Percentiles rank a stretch among this genome's conserved stretches.
Conservation (phyloP, 2,888 invertebrate genomes). For the Erpobdella octoculata region DNA sequence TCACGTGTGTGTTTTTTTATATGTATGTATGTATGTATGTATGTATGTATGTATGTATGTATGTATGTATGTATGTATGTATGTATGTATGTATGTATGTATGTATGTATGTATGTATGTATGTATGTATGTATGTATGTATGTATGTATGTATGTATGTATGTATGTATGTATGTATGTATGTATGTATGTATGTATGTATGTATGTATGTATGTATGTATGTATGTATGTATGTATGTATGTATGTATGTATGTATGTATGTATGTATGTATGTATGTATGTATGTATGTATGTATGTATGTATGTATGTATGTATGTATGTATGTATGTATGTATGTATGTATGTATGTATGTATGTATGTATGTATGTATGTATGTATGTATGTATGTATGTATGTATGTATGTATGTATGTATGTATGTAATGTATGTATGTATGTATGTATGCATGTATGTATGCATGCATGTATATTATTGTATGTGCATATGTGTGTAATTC, state of each 20-base stretch:
- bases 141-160: neutral
- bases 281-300: neutral
- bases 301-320: neutral
- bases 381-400: slow-evolving; percentile 2
- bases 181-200: neutral
- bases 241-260: neutral
- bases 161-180: neutral
- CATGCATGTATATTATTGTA: too few relatives aligned
- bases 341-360: neutral
- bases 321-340: neutral
- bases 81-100: neutral
- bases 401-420: slow-evolving; percentile 18
- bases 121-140: neutral
- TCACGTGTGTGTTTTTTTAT: too few relatives aligned
- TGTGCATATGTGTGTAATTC: too few relatives aligned
- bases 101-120: neutral
- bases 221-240: neutral
- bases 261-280: neutral
- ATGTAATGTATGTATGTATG: neutral
- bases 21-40: neutral
- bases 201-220: neutral
- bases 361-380: slow-evolving; percentile 16
- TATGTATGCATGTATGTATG: slow-evolving; percentile 12
- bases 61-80: too few relatives aligned
- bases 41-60: neutral